phyloP scores from a whole-genome alignment of 2,888 invertebrate species.

The Nomada lathburiana region DNA sequence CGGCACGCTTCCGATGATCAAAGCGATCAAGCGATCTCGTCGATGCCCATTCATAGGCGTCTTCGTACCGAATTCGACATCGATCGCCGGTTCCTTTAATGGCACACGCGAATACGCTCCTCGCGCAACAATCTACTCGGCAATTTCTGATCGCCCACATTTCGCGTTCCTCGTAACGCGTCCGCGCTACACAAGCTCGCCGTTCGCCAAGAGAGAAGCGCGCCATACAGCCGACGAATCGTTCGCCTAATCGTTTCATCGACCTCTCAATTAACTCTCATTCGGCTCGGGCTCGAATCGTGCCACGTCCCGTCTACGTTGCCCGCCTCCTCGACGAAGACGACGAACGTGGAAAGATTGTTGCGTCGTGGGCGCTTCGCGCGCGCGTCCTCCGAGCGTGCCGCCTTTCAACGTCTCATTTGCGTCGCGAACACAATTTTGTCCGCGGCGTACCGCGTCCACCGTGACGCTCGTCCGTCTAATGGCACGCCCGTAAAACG shows the following conservation, averaged over 20 bases:
- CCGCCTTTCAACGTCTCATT: too few species aligned
- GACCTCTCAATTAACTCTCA: constrained; percentile 62
- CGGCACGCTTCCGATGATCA: neutral
- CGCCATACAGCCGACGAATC: constrained; percentile 40
- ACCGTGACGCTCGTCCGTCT: neutral
- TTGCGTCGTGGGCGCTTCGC: neutral
- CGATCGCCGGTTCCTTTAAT: neutral
- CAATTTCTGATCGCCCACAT: constrained; percentile 8
- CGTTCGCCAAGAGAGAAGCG: constrained; percentile 8
- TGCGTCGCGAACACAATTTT: too few species aligned
- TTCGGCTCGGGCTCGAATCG: constrained; percentile 31
- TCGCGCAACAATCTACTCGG: constrained; percentile 3
- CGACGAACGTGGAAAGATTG: constrained; percentile 4
- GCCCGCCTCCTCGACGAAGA: neutral
- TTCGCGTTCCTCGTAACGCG: neutral
- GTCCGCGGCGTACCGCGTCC: neutral
- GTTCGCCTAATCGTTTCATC: constrained; percentile 56
- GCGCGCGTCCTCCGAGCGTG: too few species aligned
- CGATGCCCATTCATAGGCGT: neutral
- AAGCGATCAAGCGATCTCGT: neutral
- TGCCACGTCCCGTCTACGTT: constrained; percentile 25
- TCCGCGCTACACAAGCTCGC: neutral
- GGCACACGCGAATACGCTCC: constrained; percentile 5
- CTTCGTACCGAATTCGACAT: neutral
- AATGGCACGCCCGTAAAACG: neutral